Evolutionary conservation across 2,797 vertebrate genomes (phyloP).

Genomic region (Clarias laeviceps): DNA sequence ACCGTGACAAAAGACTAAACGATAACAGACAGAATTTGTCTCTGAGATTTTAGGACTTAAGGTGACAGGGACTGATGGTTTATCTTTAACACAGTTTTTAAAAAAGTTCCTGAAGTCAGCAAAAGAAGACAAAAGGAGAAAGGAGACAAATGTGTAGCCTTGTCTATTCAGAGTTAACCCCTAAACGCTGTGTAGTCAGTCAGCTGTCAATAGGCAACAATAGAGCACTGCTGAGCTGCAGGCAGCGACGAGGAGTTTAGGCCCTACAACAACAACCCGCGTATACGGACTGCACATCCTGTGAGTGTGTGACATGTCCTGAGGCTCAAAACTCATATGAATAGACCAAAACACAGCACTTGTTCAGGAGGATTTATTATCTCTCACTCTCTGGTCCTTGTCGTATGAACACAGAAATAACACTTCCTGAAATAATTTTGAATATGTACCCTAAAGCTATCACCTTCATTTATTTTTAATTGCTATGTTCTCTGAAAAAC

Average conservation of each 20-base stretch:
- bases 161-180: slow-evolving; percentile 79
- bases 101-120: slow-evolving; percentile 82
- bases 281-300: slow-evolving; percentile 44
- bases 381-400: not conserved
- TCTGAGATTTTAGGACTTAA: slow-evolving; percentile 17
- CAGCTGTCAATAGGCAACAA: slow-evolving; percentile 51
- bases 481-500: not conserved
- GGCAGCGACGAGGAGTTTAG: slow-evolving; percentile 31
- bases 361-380: slow-evolving; percentile 24
- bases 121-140: slow-evolving; percentile 81
- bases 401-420: not conserved
- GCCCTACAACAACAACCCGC: slow-evolving; percentile 47
- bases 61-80: slow-evolving; percentile 41
- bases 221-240: slow-evolving; percentile 40
- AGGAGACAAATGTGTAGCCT: slow-evolving; percentile 66
- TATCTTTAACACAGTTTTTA: slow-evolving; percentile 47
- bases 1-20: not conserved
- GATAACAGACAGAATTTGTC: not conserved
- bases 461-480: not conserved
- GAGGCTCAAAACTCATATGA: slow-evolving; percentile 48
- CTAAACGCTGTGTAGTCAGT: slow-evolving; percentile 42
- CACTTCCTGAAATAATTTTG: not conserved
- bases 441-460: not conserved
- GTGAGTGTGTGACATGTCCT: slow-evolving; percentile 45
- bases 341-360: slow-evolving; percentile 29